Base-by-base conservation (phyloP, 2,113 vertebrate species). In the Aphelocoma coerulescens region DNA sequence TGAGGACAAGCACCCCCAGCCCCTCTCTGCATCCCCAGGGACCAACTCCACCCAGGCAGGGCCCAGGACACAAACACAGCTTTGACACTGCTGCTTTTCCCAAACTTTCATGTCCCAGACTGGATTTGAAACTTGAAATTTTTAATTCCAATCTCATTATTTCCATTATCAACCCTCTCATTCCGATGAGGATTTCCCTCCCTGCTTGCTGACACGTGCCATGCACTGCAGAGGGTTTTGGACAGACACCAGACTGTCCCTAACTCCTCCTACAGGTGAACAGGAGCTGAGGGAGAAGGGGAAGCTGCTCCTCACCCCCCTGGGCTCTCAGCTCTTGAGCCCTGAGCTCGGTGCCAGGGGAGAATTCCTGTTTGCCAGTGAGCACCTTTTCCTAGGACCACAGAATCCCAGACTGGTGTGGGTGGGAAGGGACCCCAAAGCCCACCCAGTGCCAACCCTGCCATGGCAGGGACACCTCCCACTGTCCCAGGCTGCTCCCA, bases 381-480 rank as follows among this genome's bases (percentile, higher is more conserved):
- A 73, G 59, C 32, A 37, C 4, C 32, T 46, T 13, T 61, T 18
- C 54, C 43, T 30, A 2, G 59, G 13, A 43, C 3, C 62, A 43
- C 21, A 4, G 13, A 35, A 43, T 21, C 16, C 43, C 13, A 21
- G 12, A 7, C 11, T 3, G 30, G 35, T 17, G 24, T 58, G 44
- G 52, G 52, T 26, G 3, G 32, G 32, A 75, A 57, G 6, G 37
- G n/a, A 46, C 3, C 69, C 0, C 0, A 55, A 8, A 74, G 0
- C 1, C 0, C 27, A 2, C 1, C 33, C 33, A 44, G 0, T 9
- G 1, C 33, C 58, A 18, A 1, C 22, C 33, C n/a, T 18, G 33
- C 69, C 58, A 11, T 15, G 74, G 37, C 81, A 65, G 59, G n/a
- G 49, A 65, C 59, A 27, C 28, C n/a, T 74, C 1, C 23, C 82